A percentile compares a stretch with the other conserved stretches of the same genome.
phyloP scores from a whole-genome alignment of 1,140 invertebrate genomes.

The Alviniconcha marisindica region DNA sequence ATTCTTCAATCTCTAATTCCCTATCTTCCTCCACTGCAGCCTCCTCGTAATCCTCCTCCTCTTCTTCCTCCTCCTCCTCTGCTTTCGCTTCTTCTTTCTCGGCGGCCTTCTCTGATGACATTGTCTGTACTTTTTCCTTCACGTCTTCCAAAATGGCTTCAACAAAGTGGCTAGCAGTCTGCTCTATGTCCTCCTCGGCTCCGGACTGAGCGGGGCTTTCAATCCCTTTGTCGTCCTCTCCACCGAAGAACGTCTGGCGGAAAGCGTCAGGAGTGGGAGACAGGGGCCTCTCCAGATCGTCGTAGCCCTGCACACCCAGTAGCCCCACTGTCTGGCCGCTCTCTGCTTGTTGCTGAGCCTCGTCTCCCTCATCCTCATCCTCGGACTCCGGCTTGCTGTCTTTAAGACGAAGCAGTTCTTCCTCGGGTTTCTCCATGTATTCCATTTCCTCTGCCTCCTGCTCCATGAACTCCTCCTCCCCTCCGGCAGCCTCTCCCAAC shows the following conservation, averaged over 20 bases:
- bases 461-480: slow-evolving; percentile 46
- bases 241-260: slow-evolving; percentile 63
- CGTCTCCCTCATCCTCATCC: slow-evolving; percentile 63
- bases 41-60: slow-evolving; percentile 39
- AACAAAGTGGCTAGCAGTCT: slow-evolving; percentile 67
- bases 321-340: background rate
- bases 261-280: slow-evolving; percentile 72
- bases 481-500: slow-evolving; percentile 42
- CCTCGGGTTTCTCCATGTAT: slow-evolving; percentile 67
- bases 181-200: slow-evolving; percentile 51
- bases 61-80: slow-evolving; percentile 42
- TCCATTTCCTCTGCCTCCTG: slow-evolving; percentile 54
- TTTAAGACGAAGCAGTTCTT: slow-evolving; percentile 73
- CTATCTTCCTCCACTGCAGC: slow-evolving; percentile 44
- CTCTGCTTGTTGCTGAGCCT: background rate
- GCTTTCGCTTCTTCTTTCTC: slow-evolving; percentile 26
- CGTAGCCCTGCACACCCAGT: slow-evolving; percentile 29
- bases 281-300: slow-evolving; percentile 71
- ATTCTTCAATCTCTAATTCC: slow-evolving; percentile 43
- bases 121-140: slow-evolving; percentile 48
- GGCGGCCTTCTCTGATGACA: background rate
- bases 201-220: slow-evolving; percentile 25
- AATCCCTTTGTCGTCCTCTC: slow-evolving; percentile 40
- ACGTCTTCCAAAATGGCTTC: slow-evolving; percentile 69
- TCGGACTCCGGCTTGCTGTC: slow-evolving; percentile 76